Evolutionary conservation across 2,888 invertebrate genomes (phyloP).

Genomic region (Lochmaea capreae): DNA sequence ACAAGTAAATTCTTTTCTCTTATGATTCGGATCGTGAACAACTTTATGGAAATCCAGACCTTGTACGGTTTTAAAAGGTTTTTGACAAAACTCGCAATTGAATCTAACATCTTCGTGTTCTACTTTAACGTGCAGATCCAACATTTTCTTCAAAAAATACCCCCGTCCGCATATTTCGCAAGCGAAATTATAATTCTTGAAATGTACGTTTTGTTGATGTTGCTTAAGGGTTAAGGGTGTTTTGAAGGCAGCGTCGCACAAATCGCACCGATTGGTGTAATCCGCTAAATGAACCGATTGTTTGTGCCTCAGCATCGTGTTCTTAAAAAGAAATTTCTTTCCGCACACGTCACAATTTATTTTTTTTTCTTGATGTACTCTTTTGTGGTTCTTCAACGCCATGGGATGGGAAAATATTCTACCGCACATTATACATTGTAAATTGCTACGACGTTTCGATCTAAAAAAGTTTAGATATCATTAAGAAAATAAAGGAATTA

Average conservation of each 20-base stretch:
- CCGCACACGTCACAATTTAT: slow-evolving; percentile 48
- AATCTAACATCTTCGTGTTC: slow-evolving; percentile 50
- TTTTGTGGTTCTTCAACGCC: slow-evolving; percentile 39
- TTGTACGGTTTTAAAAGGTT: slow-evolving; percentile 49
- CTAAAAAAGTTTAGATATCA: slow-evolving; percentile 17
- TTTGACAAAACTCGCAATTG: slow-evolving; percentile 50
- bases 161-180: slow-evolving; percentile 53
- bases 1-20: slow-evolving; percentile 46
- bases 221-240: slow-evolving; percentile 44
- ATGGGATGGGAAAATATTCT: slow-evolving; percentile 36
- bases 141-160: slow-evolving; percentile 43
- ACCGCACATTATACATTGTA: slow-evolving; percentile 40
- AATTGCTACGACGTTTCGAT: slow-evolving; percentile 2
- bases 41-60: slow-evolving; percentile 46
- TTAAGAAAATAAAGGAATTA: background rate
- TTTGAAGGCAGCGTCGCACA: slow-evolving; percentile 47
- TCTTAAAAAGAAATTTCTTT: slow-evolving; percentile 47
- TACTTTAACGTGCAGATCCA: slow-evolving; percentile 48
- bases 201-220: slow-evolving; percentile 57
- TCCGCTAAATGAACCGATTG: slow-evolving; percentile 43
- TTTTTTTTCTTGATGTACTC: slow-evolving; percentile 45
- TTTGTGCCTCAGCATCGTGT: slow-evolving; percentile 45
- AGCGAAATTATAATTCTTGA: slow-evolving; percentile 64
- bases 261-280: slow-evolving; percentile 43
- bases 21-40: slow-evolving; percentile 48